Evolutionary conservation across 2,888 invertebrate genomes (phyloP).

Genomic region (Merodon equestris): DNA sequence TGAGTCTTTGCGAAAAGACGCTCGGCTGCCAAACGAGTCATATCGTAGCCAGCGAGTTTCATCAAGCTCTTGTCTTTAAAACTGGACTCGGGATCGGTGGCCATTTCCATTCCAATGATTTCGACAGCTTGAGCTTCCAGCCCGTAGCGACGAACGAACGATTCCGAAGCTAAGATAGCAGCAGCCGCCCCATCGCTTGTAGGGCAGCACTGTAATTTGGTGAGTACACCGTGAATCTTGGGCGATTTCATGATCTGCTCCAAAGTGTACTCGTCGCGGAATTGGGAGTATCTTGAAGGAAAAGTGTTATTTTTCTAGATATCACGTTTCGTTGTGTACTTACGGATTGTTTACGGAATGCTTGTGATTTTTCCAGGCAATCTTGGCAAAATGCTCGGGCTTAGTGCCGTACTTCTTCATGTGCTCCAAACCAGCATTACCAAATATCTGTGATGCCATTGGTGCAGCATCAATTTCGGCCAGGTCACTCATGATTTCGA

Average conservation of each 20-base stretch:
- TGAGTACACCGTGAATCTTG: slow-evolving; percentile 93
- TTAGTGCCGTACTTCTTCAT: slow-evolving; percentile 91
- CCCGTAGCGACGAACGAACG: slow-evolving; percentile 90
- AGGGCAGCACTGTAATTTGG: slow-evolving; percentile 98
- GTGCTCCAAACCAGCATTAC: slow-evolving; percentile 96
- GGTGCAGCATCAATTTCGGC: slow-evolving; percentile 91
- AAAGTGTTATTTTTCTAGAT: background rate
- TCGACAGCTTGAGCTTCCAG: slow-evolving; percentile 94
- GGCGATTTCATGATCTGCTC: slow-evolving; percentile 94
- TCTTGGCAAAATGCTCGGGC: slow-evolving; percentile 96
- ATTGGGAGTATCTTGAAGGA: slow-evolving; percentile 90
- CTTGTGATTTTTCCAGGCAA: slow-evolving; percentile 98
- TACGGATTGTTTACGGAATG: slow-evolving; percentile 97
- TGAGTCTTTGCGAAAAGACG: slow-evolving; percentile 87
- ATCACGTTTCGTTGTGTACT: slow-evolving; percentile 74
- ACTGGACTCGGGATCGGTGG: slow-evolving; percentile 92
- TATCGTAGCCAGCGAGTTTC: slow-evolving; percentile 90
- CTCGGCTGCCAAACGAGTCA: slow-evolving; percentile 91
- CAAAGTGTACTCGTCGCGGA: slow-evolving; percentile 92
- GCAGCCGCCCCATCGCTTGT: slow-evolving; percentile 99
- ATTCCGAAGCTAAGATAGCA: slow-evolving; percentile 93
- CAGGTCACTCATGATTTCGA: slow-evolving; percentile 90
- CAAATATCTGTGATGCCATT: slow-evolving; percentile 96
- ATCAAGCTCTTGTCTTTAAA: slow-evolving; percentile 81
- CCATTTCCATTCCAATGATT: slow-evolving; percentile 98